These are phyloP conservation scores for Imbricaverruca yamaguchii DNA, from an alignment of 2,888 invertebrate species.

Conservation along the genomic window DNA sequence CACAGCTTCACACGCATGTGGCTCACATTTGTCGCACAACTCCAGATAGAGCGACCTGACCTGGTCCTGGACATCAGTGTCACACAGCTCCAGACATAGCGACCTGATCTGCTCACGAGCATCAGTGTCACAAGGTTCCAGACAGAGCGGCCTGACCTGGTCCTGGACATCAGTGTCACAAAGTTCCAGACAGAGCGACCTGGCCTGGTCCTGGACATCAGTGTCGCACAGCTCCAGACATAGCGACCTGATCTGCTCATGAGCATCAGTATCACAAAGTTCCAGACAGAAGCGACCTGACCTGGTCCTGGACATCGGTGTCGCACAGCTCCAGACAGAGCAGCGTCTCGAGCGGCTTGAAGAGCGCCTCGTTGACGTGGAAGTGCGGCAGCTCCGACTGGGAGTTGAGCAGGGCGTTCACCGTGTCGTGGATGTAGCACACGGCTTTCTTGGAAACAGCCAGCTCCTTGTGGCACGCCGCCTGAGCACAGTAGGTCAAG, in stretches of 20 bases:
- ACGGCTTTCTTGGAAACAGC: slow-evolving; percentile 84
- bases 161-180: slow-evolving; percentile 88
- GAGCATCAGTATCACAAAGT: background rate
- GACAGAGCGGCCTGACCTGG: slow-evolving; percentile 74
- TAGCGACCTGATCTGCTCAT: slow-evolving; percentile 55
- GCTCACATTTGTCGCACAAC: too few species aligned
- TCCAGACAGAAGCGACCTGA: background rate
- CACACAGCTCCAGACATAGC: slow-evolving; percentile 83
- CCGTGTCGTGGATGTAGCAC: slow-evolving; percentile 78
- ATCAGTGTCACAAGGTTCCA: slow-evolving; percentile 87
- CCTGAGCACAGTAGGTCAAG: slow-evolving; percentile 46
- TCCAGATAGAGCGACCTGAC: slow-evolving; percentile 42
- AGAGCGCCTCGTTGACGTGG: slow-evolving; percentile 88
- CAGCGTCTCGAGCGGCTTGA: slow-evolving; percentile 91
- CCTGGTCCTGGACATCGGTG: slow-evolving; percentile 70
- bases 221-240: slow-evolving; percentile 87
- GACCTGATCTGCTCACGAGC: slow-evolving; percentile 79
- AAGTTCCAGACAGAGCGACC: slow-evolving; percentile 69
- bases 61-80: slow-evolving; percentile 77
- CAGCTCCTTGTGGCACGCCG: slow-evolving; percentile 83
- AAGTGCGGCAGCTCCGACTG: slow-evolving; percentile 85
- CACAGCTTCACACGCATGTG: too few species aligned
- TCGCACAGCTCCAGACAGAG: slow-evolving; percentile 88
- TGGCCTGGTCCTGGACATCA: slow-evolving; percentile 73
- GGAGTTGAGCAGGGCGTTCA: slow-evolving; percentile 75